Evolutionary conservation across 2,113 vertebrate species (phyloP).

Genomic region (Erythrocercus mccallii): DNA sequence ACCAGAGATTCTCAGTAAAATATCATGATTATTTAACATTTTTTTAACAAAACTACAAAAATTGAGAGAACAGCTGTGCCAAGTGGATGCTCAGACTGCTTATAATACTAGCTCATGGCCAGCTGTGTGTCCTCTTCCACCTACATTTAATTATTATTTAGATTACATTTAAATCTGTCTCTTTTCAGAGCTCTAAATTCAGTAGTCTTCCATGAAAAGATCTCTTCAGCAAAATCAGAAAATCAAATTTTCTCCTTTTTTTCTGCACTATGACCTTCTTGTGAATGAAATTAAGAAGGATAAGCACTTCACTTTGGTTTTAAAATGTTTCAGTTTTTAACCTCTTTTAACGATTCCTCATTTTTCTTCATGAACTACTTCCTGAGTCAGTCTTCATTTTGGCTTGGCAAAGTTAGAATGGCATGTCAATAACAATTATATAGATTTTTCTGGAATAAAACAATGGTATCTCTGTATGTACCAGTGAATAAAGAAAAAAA

Average conservation of each 20-base stretch:
- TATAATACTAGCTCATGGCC: neutral
- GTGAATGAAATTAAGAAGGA: neutral
- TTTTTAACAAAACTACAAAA: neutral
- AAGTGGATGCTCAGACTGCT: neutral
- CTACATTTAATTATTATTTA: neutral
- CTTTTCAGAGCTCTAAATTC: neutral
- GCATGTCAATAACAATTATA: neutral
- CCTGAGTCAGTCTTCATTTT: neutral
- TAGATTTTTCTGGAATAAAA: neutral
- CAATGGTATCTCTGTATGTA: neutral
- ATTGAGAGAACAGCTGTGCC: neutral
- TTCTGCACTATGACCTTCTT: neutral
- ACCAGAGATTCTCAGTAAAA: neutral
- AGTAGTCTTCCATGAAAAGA: neutral
- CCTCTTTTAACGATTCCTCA: neutral
- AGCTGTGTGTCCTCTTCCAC: neutral
- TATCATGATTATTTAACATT: neutral
- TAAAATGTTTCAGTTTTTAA: neutral
- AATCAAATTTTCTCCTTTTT: neutral
- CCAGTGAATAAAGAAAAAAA: neutral
- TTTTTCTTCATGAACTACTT: neutral
- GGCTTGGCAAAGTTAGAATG: neutral
- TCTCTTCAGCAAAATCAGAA: neutral
- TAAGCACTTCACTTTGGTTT: neutral
- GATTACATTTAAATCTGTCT: neutral